phyloP scores from a whole-genome alignment of 2,888 invertebrate genomes.

The Drosophila heteroneura region DNA sequence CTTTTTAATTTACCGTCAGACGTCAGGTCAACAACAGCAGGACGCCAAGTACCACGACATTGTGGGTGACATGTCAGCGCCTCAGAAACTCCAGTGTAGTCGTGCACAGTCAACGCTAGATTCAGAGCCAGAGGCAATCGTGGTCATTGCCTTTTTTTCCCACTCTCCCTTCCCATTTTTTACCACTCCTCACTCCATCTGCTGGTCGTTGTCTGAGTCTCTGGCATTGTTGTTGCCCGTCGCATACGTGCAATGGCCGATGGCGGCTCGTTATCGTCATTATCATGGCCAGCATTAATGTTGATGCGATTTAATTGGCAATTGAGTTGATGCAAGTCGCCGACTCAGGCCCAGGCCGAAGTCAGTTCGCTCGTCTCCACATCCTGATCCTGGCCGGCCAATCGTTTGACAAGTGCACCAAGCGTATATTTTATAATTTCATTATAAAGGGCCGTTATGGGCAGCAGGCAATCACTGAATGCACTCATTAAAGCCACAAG shows the following conservation, averaged over 20 bases:
- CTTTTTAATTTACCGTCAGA: slow-evolving; percentile 80
- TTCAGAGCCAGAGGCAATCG: slow-evolving; percentile 41
- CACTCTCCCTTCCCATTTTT: not conserved
- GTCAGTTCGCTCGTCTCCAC: slow-evolving; percentile 9
- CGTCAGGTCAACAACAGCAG: slow-evolving; percentile 53
- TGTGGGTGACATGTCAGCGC: slow-evolving; percentile 73
- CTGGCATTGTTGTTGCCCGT: slow-evolving; percentile 50
- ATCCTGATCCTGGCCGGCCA: slow-evolving; percentile 13
- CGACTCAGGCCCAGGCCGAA: slow-evolving; percentile 28
- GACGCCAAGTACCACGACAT: slow-evolving; percentile 63
- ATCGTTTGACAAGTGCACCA: slow-evolving; percentile 51
- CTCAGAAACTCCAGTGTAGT: slow-evolving; percentile 48
- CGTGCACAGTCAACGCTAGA: slow-evolving; percentile 34
- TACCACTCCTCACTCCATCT: not conserved
- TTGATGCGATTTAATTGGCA: slow-evolving; percentile 75
- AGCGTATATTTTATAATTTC: slow-evolving; percentile 64
- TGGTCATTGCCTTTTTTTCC: slow-evolving; percentile 34
- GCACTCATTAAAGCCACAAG: slow-evolving; percentile 26
- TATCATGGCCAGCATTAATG: slow-evolving; percentile 71
- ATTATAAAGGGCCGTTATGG: slow-evolving; percentile 56
- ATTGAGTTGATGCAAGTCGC: slow-evolving; percentile 65
- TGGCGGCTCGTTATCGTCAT: slow-evolving; percentile 77
- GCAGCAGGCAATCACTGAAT: slow-evolving; percentile 34
- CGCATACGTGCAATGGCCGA: slow-evolving; percentile 69
- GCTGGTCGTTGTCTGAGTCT: slow-evolving; percentile 8